Conservation (phyloP, 1,140 invertebrate genomes). For the Ganaspis sp. region DNA sequence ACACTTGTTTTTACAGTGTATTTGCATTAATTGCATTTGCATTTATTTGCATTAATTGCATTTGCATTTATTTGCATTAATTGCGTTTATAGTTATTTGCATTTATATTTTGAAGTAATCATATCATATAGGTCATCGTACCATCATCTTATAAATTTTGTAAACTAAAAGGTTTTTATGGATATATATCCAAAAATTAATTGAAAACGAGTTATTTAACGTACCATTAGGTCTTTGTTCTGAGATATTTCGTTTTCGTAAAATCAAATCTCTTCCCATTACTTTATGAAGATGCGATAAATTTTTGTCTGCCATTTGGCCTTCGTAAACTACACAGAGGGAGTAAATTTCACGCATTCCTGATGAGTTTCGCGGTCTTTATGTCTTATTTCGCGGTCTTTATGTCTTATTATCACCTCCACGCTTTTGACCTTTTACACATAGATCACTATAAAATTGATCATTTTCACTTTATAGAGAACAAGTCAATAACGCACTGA, state of each 20-base stretch:
- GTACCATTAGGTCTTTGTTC: no score
- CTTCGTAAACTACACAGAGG: conserved; percentile 45
- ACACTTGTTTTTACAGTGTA: no score
- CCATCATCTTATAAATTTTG: no score
- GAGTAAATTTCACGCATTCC: conserved; percentile 66
- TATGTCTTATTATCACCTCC: conserved; percentile 72
- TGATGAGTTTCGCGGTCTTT: conserved; percentile 67
- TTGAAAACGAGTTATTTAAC: no score
- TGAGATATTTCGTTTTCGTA: not conserved
- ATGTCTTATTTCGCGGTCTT: conserved; percentile 71
- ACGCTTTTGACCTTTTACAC: conserved; percentile 63
- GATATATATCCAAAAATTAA: no score
- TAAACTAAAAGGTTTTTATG: no score
- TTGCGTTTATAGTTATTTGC: no score
- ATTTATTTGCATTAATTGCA: no score
- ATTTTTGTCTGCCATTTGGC: conserved; percentile 27
- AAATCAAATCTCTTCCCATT: not conserved
- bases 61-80: no score
- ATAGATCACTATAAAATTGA: conserved; percentile 52
- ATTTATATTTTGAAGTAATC: no score
- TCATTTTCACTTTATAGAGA: not conserved
- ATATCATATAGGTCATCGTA: no score
- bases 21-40: no score
- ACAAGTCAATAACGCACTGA: not conserved
- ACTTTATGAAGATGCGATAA: not conserved